Base-by-base conservation (phyloP, 2,888 invertebrate genomes). In the Lasioglossum oenotherae region DNA sequence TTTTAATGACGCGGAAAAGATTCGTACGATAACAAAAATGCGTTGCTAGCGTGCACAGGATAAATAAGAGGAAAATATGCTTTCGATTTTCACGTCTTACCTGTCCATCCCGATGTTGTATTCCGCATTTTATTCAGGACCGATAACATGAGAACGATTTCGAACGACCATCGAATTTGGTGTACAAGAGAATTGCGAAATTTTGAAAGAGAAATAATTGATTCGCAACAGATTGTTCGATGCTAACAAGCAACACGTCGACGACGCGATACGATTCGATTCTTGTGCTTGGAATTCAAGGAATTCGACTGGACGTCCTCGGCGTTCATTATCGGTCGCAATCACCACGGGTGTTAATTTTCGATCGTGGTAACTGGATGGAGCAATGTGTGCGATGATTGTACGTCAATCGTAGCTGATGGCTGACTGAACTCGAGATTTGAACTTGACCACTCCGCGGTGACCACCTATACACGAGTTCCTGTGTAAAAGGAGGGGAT, bases 361-460 rank as follows among this genome's bases (percentile, higher is more conserved):
- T 31, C 41, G 74, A 80, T 82, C 44, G 78, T 76, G 74, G 5
- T 78, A 72, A 81, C 84, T 77, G 81, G 78, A 53, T 57, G 74
- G 72, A 79, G 64, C 75, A 53, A 78, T 71, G 53, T 67, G 44
- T 77, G 72, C 84, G 64, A 87, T 82, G 90, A 91, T 90, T 91
- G 87, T 90, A 87, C 91, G 81, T 91, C 89, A 89, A 92, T 89
- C 90, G 92, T 92, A 90, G 92, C 89, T 88, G 90, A 89, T 91
- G 88, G 89, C 87, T 91, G 90, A 93, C 93, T 93, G 93, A 92
- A 92, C 90, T 84, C 88, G 89, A 85, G 92, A 92, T 92, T 93
- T 93, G 92, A 93, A 93, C 93, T 93, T 93, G 93, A 93, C 92
- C 92, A 91, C 89, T 91, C 91, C 90, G 79, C 84, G 85, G 82